A percentile compares a stretch with the other conserved stretches of the same genome.
phyloP scores from a whole-genome alignment of 2,888 invertebrate genomes.

The Ochlodes sylvanus region DNA sequence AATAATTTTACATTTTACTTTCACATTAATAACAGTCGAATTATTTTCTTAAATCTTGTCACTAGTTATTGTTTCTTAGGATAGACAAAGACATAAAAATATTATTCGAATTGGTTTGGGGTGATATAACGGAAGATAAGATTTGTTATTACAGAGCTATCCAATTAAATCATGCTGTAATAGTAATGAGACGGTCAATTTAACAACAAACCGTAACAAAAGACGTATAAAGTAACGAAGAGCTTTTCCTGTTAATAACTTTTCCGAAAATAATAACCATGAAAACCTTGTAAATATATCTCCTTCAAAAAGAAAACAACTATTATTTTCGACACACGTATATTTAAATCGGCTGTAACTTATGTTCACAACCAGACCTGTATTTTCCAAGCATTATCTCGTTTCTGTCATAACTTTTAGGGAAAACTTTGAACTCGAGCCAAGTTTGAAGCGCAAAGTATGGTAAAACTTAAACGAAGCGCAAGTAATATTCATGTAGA shows the following conservation, averaged over 20 bases:
- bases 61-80: too few species aligned
- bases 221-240: too few species aligned
- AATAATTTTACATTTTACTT: too few species aligned
- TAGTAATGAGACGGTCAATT: too few species aligned
- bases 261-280: neutral
- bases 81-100: too few species aligned
- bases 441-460: constrained; percentile 17
- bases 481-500: constrained; percentile 1
- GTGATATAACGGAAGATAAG: too few species aligned
- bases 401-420: constrained; percentile 38
- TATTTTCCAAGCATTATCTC: constrained; percentile 29
- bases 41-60: neutral
- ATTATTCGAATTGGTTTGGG: too few species aligned
- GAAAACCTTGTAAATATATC: too few species aligned
- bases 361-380: constrained; percentile 19
- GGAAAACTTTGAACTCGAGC: constrained; percentile 31
- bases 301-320: neutral
- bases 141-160: too few species aligned
- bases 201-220: too few species aligned
- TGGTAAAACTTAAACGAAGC: constrained; percentile 11
- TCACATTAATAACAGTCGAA: too few species aligned
- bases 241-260: neutral
- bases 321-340: neutral
- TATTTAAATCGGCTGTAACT: constrained; percentile 1
- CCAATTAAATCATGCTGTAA: too few species aligned